A percentile compares a stretch with the other conserved stretches of the same genome.
phyloP scores from a whole-genome alignment of 2,797 vertebrate species.

The Ctenopoma multispine region DNA sequence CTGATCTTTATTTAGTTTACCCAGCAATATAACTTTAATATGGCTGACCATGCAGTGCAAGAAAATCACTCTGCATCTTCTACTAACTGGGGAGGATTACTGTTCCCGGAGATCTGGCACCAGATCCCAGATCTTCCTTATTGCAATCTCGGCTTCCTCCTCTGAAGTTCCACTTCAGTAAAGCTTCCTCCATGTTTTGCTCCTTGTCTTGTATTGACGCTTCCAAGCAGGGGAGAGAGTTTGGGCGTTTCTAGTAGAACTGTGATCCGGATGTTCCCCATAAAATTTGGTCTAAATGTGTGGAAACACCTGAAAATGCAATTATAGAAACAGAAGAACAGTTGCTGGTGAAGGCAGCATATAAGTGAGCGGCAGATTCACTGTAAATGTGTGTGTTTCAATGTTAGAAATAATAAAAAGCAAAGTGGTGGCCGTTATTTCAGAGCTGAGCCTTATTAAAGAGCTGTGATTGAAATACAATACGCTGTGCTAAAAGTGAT shows the following conservation, averaged over 20 bases:
- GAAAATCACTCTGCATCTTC: conserved; percentile 15
- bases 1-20: background rate
- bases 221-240: conserved; percentile 36
- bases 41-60: too few species aligned
- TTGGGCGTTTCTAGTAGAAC: conserved; percentile 12
- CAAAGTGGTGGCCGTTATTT: background rate
- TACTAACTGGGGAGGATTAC: conserved; percentile 25
- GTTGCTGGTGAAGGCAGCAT: background rate
- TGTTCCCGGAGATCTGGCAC: conserved; percentile 32
- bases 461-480: background rate
- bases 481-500: background rate
- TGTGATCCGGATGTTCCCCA: conserved; percentile 41
- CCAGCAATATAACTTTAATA: background rate
- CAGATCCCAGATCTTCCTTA: conserved; percentile 37
- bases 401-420: background rate
- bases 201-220: conserved; percentile 27
- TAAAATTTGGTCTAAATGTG: conserved; percentile 23
- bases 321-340: conserved; percentile 38
- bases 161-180: conserved; percentile 27
- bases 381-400: background rate
- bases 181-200: conserved; percentile 13
- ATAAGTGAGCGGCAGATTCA: background rate
- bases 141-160: conserved; percentile 41
- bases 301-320: conserved; percentile 58
- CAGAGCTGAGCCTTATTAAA: background rate